phyloP scores from a whole-genome alignment of 2,113 vertebrate genomes.

The Rousettus leschenaultii region DNA sequence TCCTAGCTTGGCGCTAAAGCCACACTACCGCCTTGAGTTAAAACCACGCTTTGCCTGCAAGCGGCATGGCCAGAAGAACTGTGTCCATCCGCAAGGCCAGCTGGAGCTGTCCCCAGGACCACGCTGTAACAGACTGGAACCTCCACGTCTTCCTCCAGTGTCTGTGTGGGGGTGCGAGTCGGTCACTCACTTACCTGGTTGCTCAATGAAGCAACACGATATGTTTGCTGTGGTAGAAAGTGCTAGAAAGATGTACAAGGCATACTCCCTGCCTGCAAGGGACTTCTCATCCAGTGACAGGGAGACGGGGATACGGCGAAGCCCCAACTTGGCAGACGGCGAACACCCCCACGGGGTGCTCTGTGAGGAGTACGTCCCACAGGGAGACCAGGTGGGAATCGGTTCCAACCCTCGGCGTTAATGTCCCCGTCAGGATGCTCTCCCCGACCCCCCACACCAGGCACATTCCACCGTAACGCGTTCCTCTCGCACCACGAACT shows the following conservation, averaged over 20 bases:
- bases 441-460: not conserved
- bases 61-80: not conserved
- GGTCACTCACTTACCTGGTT: not conserved
- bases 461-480: not conserved
- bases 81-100: not conserved
- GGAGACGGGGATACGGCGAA: not conserved
- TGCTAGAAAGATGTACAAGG: not conserved
- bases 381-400: not conserved
- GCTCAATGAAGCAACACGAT: not conserved
- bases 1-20: not conserved
- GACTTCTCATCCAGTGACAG: not conserved
- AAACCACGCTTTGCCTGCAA: accelerated
- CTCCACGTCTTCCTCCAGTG: not conserved
- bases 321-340: not conserved
- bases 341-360: not conserved
- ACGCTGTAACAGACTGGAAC: accelerated
- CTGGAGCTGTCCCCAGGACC: not conserved
- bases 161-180: not conserved
- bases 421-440: accelerated
- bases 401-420: too few relatives aligned
- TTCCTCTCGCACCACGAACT: accelerated
- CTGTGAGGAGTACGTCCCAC: not conserved
- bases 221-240: not conserved
- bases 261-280: not conserved
- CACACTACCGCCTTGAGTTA: accelerated